These are phyloP conservation scores for Hyles euphorbiae DNA, from an alignment of 1,140 invertebrate genomes.

Conservation along the genomic window DNA sequence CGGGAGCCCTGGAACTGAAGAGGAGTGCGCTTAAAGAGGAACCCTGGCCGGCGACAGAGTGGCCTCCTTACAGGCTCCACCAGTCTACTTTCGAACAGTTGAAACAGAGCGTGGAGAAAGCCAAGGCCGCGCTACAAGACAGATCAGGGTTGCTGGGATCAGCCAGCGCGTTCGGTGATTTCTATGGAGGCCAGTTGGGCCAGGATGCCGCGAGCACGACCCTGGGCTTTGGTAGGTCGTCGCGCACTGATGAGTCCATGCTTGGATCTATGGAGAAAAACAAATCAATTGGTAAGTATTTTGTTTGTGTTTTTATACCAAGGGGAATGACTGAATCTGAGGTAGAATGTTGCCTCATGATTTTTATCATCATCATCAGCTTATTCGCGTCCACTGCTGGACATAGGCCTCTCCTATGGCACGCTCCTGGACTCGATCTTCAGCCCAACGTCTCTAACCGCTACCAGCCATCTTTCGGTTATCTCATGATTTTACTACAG, in stretches of 20 bases:
- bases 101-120: constrained; percentile 92
- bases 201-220: constrained; percentile 48
- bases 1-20: constrained; percentile 89
- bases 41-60: constrained; percentile 79
- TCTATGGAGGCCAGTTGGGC: constrained; percentile 72
- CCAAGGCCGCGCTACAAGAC: constrained; percentile 87
- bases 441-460: too few relatives aligned
- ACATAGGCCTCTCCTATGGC: too few relatives aligned
- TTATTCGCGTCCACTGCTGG: too few relatives aligned
- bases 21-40: constrained; percentile 80
- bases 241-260: constrained; percentile 60
- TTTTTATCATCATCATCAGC: too few relatives aligned
- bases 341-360: too few relatives aligned
- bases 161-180: constrained; percentile 77
- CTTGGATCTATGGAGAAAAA: constrained; percentile 61
- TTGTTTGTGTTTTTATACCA: neutral
- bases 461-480: too few relatives aligned
- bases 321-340: too few relatives aligned
- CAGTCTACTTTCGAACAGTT: constrained; percentile 90
- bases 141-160: constrained; percentile 68
- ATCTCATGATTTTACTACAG: too few relatives aligned
- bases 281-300: constrained; percentile 62
- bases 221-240: constrained; percentile 49
- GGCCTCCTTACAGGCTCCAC: constrained; percentile 84
- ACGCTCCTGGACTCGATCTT: too few relatives aligned